phyloP scores from a whole-genome alignment of 2,797 vertebrate genomes.

The Bradypodion ventrale region DNA sequence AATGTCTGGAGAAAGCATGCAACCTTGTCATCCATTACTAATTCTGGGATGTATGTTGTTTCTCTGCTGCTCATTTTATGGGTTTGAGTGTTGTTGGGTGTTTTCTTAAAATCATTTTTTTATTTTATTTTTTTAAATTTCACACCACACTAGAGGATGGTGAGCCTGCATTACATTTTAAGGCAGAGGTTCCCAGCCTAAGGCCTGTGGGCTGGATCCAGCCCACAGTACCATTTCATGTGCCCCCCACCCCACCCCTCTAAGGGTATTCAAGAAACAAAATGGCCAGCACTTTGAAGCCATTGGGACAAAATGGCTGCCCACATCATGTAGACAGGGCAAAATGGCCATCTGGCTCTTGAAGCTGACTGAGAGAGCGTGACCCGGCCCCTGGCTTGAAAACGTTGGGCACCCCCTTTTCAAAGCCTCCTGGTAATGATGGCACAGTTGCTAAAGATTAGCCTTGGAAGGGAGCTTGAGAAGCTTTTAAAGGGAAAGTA shows the following conservation, averaged over 20 bases:
- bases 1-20: background rate
- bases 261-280: too few species aligned
- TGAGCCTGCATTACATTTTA: conserved; percentile 62
- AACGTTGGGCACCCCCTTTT: too few species aligned
- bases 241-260: too few species aligned
- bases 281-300: too few species aligned
- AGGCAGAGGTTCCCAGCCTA: too few species aligned
- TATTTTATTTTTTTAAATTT: background rate
- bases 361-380: too few species aligned
- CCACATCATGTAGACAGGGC: too few species aligned
- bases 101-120: background rate
- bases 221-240: too few species aligned
- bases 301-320: too few species aligned
- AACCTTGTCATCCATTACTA: background rate
- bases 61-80: background rate
- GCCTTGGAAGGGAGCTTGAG: conserved; percentile 61
- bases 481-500: conserved; percentile 72
- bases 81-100: background rate
- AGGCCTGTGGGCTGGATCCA: too few species aligned
- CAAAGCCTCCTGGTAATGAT: conserved; percentile 67
- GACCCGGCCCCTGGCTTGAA: too few species aligned
- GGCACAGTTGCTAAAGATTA: conserved; percentile 56
- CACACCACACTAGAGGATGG: conserved; percentile 34
- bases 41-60: background rate
- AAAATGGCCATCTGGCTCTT: too few species aligned